These are phyloP conservation scores for Anguilla rostrata DNA, from an alignment of 2,113 vertebrate genomes.

Conservation along the genomic window DNA sequence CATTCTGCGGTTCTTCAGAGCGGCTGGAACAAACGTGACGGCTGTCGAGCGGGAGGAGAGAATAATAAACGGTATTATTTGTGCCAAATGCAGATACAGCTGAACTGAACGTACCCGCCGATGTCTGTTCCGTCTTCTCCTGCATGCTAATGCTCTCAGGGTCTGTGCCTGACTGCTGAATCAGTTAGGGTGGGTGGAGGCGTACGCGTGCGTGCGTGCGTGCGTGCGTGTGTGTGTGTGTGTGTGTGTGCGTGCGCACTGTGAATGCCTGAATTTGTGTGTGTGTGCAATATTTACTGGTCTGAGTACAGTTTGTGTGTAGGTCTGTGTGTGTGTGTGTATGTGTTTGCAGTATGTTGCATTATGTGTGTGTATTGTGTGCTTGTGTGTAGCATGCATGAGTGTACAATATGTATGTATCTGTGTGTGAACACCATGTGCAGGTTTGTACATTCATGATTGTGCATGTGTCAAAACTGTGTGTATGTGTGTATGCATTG, in stretches of 20 bases:
- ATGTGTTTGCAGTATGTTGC: background rate
- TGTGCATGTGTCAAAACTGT: too few relatives aligned
- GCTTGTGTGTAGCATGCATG: background rate
- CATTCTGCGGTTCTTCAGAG: background rate
- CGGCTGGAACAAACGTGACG: background rate
- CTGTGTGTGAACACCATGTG: constrained; percentile 4
- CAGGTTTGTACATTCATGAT: background rate
- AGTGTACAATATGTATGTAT: background rate
- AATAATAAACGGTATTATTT: background rate
- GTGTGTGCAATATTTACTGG: background rate
- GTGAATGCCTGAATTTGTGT: background rate
- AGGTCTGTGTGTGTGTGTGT: background rate
- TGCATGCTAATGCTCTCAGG: background rate
- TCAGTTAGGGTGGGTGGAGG: background rate
- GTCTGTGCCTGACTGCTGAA: background rate
- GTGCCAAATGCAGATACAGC: background rate
- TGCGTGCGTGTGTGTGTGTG: background rate
- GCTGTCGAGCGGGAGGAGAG: background rate
- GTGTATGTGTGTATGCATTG: too few relatives aligned
- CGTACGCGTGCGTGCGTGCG: background rate
- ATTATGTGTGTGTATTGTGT: background rate
- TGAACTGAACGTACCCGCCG: background rate
- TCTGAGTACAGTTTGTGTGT: background rate
- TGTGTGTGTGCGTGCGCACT: background rate
- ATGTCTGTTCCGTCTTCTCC: background rate